A percentile compares a stretch with the other conserved stretches of the same genome.
Evolutionary conservation across 2,888 invertebrate species (phyloP).

Genomic region (Willowsia nigromaculata): DNA sequence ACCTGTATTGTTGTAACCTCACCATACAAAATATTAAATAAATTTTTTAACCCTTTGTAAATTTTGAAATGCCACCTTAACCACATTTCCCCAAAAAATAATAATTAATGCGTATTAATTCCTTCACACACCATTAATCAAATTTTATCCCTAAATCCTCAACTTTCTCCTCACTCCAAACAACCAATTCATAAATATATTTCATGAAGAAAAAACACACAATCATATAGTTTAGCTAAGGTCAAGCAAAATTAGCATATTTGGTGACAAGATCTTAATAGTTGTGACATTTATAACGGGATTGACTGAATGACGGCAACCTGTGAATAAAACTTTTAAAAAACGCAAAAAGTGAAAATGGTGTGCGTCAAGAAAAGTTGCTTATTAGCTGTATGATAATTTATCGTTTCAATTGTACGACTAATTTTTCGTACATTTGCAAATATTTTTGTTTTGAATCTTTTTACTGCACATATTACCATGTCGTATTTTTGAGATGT

Average conservation of each 20-base stretch:
- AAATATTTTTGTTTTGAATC: background rate
- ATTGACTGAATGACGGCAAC: background rate
- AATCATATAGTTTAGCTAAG: background rate
- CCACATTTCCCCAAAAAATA: background rate
- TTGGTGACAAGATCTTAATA: no score
- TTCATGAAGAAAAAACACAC: background rate
- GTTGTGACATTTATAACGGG: background rate
- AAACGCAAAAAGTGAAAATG: constrained; percentile 19
- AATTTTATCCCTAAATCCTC: no score
- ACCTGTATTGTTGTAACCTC: background rate
- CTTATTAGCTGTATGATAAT: no score
- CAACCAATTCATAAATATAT: background rate
- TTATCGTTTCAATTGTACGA: background rate
- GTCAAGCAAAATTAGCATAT: background rate
- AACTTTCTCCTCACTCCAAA: no score
- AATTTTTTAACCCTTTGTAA: background rate
- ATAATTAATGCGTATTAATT: no score
- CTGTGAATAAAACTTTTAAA: no score
- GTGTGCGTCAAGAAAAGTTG: background rate
- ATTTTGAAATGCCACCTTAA: background rate
- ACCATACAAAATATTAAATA: background rate
- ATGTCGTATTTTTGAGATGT: background rate
- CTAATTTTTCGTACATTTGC: background rate
- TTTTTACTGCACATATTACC: background rate
- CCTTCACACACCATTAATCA: no score